Base-by-base conservation (phyloP, 2,888 invertebrate genomes). In the Callyntrura sp. region DNA sequence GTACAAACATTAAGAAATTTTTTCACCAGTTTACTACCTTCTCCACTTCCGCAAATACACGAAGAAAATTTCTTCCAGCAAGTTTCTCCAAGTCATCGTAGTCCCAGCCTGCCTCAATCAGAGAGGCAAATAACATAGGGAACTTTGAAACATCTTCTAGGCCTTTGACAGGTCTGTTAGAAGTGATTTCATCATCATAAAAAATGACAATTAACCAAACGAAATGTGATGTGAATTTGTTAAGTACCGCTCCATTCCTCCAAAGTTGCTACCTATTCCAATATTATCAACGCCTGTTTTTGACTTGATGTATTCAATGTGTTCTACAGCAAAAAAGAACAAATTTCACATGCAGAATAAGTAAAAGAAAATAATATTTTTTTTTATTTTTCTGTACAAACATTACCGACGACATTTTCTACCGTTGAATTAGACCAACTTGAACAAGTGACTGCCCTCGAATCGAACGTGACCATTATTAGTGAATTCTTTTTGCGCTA, bases 381-480 rank as follows among this genome's bases (percentile, higher is more conserved):
- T n/a, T 65, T 65, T 14, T 43, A 51, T 51, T 51, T 28, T 23
- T 9, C 5, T 35, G 90, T 93, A n/a, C n/a, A n/a, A n/a, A n/a
- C n/a, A n/a, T n/a, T n/a, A 94, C 95, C 94, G 70, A 94, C 94
- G 1, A 95, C 94, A 84, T 94, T 94, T 6, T 92, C 65, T 11
- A 95, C 87, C 0, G 94, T 94, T 0, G 94, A 94, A 48, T 92
- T 91, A 4, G 93, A 11, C 17, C 70, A 57, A 45, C 85, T 88
- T n/a, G n/a, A n/a, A 89, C 95, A 94, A 73, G 93, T 94, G 35
- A 95, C 91, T 88, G 94, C 94, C 0, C 88, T 79, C 6, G 92
- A 93, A 85, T 94, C 94, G 91, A 95, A 95, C 85, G 94, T 94
- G 0, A 95, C 94, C 95, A 95, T 95, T 0, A 95, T 94, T 0